A percentile compares a stretch with the other conserved stretches of the same genome.
These are phyloP conservation scores for Diacarnus erythraeanus DNA, from an alignment of 37 sponge, comb jelly and placozoan species.

Conservation along the genomic window DNA sequence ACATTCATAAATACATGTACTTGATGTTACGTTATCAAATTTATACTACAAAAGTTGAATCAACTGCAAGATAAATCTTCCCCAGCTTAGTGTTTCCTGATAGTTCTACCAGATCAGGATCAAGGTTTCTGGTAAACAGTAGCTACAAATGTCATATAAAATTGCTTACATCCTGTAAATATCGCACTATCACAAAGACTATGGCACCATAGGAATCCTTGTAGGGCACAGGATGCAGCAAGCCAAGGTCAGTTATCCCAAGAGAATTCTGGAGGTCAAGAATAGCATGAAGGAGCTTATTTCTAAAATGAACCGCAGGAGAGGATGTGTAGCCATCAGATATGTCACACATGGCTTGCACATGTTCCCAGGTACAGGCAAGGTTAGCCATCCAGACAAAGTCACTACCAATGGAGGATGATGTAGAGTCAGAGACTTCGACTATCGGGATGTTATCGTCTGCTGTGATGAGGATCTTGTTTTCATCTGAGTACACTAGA, in stretches of 20 bases:
- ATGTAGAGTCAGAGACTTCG: conserved; percentile 67
- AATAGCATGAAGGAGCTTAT: conserved; percentile 52
- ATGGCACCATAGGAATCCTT: conserved; percentile 52
- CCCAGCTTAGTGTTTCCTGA: too few species aligned
- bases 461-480: conserved; percentile 51
- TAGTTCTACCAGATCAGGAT: too few species aligned
- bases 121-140: too few species aligned
- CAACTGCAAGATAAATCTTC: too few species aligned
- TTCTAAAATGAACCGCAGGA: conserved; percentile 60
- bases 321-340: conserved; percentile 54
- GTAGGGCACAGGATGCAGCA: conserved; percentile 66
- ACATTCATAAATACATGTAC: too few species aligned
- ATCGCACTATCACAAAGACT: conserved; percentile 61
- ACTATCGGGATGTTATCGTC: conserved; percentile 77
- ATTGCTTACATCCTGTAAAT: conserved; percentile 27
- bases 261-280: conserved; percentile 47
- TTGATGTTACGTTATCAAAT: too few species aligned
- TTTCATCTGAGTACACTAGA: conserved; percentile 61
- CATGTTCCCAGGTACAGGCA: conserved; percentile 71
- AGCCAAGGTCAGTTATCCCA: conserved; percentile 52
- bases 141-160: too few species aligned
- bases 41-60: too few species aligned
- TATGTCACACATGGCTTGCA: conserved; percentile 42
- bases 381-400: conserved; percentile 83
- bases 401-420: conserved; percentile 56